A percentile compares a stretch with the other conserved stretches of the same genome.
Conservation (phyloP, 2,888 invertebrate species). For the Tenthredo distinguenda region DNA sequence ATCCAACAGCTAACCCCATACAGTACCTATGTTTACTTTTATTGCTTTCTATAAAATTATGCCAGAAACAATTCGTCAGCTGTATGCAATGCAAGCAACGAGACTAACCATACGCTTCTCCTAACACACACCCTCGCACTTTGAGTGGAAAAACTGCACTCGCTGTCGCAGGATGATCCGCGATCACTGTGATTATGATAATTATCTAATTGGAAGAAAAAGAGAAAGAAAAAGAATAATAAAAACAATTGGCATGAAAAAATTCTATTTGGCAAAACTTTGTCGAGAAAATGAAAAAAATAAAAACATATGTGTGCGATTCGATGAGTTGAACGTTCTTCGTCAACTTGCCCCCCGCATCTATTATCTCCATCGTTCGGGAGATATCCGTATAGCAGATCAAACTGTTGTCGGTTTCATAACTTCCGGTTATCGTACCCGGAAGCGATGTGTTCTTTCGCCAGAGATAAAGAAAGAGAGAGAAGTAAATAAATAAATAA, state of each 20-base stretch:
- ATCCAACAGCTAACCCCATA: not conserved
- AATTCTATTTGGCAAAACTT: not conserved
- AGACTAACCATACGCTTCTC: not conserved
- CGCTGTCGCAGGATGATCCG: conserved; percentile 7
- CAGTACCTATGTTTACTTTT: not conserved
- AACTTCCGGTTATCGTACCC: not conserved
- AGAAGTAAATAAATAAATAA: not conserved
- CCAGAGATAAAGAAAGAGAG: not conserved
- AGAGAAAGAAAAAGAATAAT: not conserved
- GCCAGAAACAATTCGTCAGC: not conserved
- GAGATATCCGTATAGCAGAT: not conserved
- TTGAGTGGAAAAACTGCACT: not conserved
- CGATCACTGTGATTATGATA: not conserved
- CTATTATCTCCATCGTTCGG: not conserved
- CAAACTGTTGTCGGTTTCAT: not conserved
- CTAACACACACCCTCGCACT: not conserved
- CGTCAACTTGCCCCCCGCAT: conserved; percentile 30
- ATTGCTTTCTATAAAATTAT: not conserved
- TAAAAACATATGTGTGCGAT: no score
- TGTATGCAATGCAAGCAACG: not conserved
- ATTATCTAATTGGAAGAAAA: not conserved
- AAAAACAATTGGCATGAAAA: not conserved
- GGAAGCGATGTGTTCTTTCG: not conserved
- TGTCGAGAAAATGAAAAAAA: no score
- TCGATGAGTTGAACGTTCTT: not conserved